Base-by-base conservation (phyloP, 2,797 vertebrate species). In the Halcyon badia region DNA sequence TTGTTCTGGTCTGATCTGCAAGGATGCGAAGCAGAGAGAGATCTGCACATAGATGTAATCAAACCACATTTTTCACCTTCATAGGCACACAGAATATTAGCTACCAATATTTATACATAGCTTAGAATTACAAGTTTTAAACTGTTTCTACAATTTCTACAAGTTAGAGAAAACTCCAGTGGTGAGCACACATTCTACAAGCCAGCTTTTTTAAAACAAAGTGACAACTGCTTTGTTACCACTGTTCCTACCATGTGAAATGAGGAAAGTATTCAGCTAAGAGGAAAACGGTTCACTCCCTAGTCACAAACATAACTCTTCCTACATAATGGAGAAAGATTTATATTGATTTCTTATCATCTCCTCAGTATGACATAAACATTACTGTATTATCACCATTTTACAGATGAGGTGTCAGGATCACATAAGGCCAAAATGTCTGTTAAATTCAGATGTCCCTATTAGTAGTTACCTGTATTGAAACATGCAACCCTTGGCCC, bases 1-100 rank as follows among this genome's bases (percentile, higher is more conserved):
- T 75, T 94, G 87, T 88, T 30, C 51, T 56, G 54, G 30, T 30
- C 15, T 56, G 54, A 18, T 33, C 56, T 90, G 79, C 75, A 83
- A 25, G 87, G 83, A 87, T 21, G 73, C 58, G 92, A 49, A 56
- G 25, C 82, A 82, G 52, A 70, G 30, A 28, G 44, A 52, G 84
- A 62, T 65, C 79, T 87, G 64, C 71, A 86, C 68, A 33, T 30
- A 62, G 71, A 57, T 14, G 14, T n/a, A 71, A 66, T 9, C 83
- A 89, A 42, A 60, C 6, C 91, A 77, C 5, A 51, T 39, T 37
- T 66, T 16, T 60, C 4, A 5, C 78, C 76, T 80, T 11, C 62
- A 69, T 7, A 42, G 72, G 33, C 9, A 2, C 39, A 69, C 31
- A n/a, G 14, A 69, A 11, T 46, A 83, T 17, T 60, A 90, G 60